Percentiles rank a stretch among this genome's conserved stretches.
These are phyloP conservation scores for Sebastes iracundus DNA, from an alignment of 2,797 vertebrate genomes.

Conservation along the genomic window DNA sequence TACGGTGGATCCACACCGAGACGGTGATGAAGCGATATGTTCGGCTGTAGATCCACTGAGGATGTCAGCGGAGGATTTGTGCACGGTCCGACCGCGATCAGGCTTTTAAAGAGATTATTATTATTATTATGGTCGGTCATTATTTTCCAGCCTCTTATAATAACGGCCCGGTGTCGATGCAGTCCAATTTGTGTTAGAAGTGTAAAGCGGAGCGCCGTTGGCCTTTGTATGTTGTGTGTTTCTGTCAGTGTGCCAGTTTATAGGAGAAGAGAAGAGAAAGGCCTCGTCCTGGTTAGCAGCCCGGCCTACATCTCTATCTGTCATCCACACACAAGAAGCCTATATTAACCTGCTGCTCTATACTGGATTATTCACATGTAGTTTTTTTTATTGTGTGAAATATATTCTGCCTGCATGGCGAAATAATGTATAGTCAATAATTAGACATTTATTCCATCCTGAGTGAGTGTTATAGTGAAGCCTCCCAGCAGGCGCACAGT, in stretches of 20 bases:
- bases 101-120: slow-evolving; percentile 17
- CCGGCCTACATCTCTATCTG: slow-evolving; percentile 19
- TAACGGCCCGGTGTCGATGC: slow-evolving; percentile 9
- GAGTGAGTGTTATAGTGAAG: neutral
- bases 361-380: neutral
- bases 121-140: neutral
- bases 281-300: slow-evolving; percentile 12
- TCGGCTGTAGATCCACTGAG: neutral
- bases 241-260: neutral
- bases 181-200: neutral
- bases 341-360: too few species aligned
- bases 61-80: neutral
- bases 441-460: neutral
- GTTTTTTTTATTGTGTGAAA: neutral
- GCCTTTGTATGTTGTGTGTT: slow-evolving; percentile 4
- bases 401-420: neutral
- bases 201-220: neutral
- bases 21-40: neutral
- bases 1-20: slow-evolving; percentile 17
- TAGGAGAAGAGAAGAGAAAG: neutral
- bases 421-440: too few species aligned
- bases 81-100: neutral
- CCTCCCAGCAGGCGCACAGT: neutral
- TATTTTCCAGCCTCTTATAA: neutral
- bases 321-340: neutral